Evolutionary conservation across 2,797 vertebrate genomes (phyloP).

Genomic region (Malurus leucopterus): DNA sequence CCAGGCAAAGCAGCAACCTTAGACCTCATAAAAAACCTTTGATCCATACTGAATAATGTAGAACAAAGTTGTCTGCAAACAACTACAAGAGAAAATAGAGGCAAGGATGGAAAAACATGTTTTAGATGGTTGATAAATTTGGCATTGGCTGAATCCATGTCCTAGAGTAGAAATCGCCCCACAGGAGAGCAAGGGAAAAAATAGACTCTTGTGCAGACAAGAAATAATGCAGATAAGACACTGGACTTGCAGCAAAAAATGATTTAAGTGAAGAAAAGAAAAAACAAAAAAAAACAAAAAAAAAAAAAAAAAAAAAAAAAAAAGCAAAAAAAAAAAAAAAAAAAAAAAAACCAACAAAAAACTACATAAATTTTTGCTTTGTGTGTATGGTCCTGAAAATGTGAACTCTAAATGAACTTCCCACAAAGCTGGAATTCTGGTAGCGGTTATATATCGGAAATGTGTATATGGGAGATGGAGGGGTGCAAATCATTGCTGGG

Average conservation of each 20-base stretch:
- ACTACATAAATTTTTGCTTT: not conserved
- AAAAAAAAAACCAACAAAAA: not conserved
- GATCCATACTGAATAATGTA: not conserved
- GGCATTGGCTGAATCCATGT: not conserved
- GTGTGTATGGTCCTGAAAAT: not conserved
- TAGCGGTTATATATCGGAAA: not conserved
- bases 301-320: too few relatives aligned
- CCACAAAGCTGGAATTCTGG: not conserved
- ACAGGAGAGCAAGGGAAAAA: not conserved
- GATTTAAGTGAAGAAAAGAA: not conserved
- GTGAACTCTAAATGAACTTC: not conserved
- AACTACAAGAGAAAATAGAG: not conserved
- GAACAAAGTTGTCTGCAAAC: not conserved
- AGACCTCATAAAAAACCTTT: not conserved
- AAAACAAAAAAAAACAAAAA: too few relatives aligned
- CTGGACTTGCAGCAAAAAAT: not conserved
- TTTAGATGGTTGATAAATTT: not conserved
- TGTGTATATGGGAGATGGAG: not conserved
- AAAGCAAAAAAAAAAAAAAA: not conserved
- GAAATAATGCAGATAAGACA: too few relatives aligned
- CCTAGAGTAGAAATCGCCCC: not conserved
- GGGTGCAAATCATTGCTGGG: not conserved
- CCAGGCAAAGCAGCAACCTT: not conserved
- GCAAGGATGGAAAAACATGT: not conserved
- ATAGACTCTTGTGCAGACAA: not conserved